Conservation (phyloP, 2,113 vertebrate species). For the Tupaia tana region DNA sequence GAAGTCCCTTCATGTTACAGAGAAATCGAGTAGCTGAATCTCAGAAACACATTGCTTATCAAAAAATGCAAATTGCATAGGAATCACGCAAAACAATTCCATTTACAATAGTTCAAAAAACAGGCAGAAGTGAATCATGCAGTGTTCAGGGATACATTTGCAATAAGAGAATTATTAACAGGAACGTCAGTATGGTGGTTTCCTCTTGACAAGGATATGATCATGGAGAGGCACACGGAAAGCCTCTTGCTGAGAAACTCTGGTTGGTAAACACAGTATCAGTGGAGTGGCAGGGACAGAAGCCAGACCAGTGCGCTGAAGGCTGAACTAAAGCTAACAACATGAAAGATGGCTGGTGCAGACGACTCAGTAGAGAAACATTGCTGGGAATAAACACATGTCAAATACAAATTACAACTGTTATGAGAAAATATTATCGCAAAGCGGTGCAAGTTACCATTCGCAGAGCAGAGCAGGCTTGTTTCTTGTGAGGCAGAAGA, state of each 20-base stretch:
- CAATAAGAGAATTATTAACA: constrained; percentile 28
- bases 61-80: neutral
- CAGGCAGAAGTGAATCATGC: neutral
- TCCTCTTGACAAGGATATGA: neutral
- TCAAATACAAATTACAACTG: too few species aligned
- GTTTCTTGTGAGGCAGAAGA: neutral
- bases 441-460: neutral
- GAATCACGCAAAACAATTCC: neutral
- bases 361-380: neutral
- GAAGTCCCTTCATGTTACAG: neutral
- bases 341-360: neutral
- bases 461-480: constrained; percentile 4
- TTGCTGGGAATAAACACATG: neutral
- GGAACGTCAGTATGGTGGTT: neutral
- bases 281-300: neutral
- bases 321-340: neutral
- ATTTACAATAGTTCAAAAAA: constrained; percentile 30
- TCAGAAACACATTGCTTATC: constrained; percentile 10
- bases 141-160: neutral
- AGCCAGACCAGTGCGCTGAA: neutral
- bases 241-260: neutral
- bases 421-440: neutral
- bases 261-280: neutral
- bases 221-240: neutral
- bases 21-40: neutral